Conservation (phyloP, 2,113 vertebrate genomes). For the Alces alces region DNA sequence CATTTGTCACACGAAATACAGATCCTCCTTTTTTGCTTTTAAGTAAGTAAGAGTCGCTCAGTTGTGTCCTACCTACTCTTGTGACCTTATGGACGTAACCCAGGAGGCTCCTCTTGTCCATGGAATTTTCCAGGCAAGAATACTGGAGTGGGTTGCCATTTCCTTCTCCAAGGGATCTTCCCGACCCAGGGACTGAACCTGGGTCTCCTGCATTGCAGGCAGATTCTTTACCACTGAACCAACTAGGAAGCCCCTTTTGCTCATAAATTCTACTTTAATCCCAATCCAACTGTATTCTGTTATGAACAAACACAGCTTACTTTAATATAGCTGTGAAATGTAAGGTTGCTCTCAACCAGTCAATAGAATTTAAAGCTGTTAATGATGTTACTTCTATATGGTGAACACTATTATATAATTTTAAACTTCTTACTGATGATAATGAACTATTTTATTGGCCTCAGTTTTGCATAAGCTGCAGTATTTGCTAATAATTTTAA, state of each 20-base stretch:
- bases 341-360: neutral
- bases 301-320: neutral
- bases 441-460: conserved; percentile 32
- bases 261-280: neutral
- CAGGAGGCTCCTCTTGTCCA: neutral
- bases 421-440: conserved; percentile 16
- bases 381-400: neutral
- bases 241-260: neutral
- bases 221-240: neutral
- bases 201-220: neutral
- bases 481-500: conserved; percentile 52
- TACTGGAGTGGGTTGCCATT: neutral
- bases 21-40: neutral
- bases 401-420: neutral
- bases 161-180: neutral
- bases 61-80: neutral
- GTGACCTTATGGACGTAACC: neutral
- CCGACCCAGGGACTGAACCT: neutral
- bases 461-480: conserved; percentile 24
- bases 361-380: neutral
- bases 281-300: neutral
- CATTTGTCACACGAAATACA: neutral
- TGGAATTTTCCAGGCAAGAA: neutral
- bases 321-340: neutral
- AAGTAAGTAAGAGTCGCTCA: neutral